Evolutionary conservation across 2,888 invertebrate genomes (phyloP), one percentile per base, ranked within the genome.

Genomic region (Herminia tarsipennalis): DNA sequence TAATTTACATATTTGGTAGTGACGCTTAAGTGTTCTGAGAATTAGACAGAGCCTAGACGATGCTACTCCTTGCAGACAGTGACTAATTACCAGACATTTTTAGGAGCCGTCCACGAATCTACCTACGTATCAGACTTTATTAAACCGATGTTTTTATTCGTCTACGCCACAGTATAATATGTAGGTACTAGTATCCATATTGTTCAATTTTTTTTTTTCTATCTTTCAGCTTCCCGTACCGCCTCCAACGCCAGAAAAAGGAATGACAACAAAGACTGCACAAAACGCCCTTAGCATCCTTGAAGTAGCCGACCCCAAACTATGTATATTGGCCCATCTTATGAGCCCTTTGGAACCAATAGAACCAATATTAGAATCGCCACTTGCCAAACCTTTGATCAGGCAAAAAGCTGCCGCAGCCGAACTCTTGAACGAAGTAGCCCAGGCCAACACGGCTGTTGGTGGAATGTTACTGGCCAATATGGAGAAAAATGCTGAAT

Each of bases 261-360:
- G 93, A 44, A 92, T 93, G 47, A 83, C 92, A 63, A 92, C 92
- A 44, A 94, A 95, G 77, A 75, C 93, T 89, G 83, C 88, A 83
- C 93, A 93, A 88, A 86, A 94, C 74, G 94, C 94, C 22, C 91
- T 96, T 36, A 96, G 95, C 70, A 94, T 96, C 33, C 91, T 96
- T 33, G 96, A 96, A 85, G 95, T 97, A 47, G 96, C 97, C 43
- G 97, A 98, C 86, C 97, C 97, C 1, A 97, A 97, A 83, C 92
- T 96, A 60, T 97, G 96, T 85, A 95, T 97, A 70, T 88, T 97
- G 54, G 96, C 97, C 37, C 97, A 98, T 80, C 92, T 98, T 63
- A 97, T 97, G 97, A 96, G 97, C 66, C 96, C 96, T 0, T 79
- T 97, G 73, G 97, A 97, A 78, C 94, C 97, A 1, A 94, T 97